phyloP scores from a whole-genome alignment of 2,797 vertebrate genomes.

The Sebastes cheni region DNA sequence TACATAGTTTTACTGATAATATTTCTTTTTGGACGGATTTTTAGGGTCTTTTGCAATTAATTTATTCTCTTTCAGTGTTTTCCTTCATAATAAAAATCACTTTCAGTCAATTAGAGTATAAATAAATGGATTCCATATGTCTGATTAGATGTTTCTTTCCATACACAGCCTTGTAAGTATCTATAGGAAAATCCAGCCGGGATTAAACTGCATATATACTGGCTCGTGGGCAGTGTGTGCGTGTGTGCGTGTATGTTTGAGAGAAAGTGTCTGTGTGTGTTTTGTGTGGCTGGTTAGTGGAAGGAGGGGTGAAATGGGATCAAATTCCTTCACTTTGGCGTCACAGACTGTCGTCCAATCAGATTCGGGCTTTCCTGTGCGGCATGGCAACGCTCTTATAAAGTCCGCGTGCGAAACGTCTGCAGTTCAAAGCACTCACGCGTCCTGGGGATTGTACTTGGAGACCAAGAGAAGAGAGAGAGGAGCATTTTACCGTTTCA shows the following conservation, averaged over 20 bases:
- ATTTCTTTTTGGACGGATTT: neutral
- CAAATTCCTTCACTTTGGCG: conserved; percentile 69
- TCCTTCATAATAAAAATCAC: neutral
- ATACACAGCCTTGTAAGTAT: neutral
- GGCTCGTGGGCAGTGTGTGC: conserved; percentile 1
- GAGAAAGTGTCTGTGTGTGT: conserved; percentile 22
- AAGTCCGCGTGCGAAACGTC: conserved; percentile 48
- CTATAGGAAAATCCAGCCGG: conserved; percentile 2
- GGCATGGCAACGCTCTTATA: conserved; percentile 56
- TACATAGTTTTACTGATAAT: neutral
- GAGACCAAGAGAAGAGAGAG: conserved; percentile 55
- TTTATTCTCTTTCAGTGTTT: neutral
- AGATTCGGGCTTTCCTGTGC: conserved; percentile 52
- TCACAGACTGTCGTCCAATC: conserved; percentile 70
- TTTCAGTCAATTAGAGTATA: neutral
- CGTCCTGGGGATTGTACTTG: conserved; percentile 74
- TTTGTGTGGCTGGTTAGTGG: conserved; percentile 21
- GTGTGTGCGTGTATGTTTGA: conserved; percentile 16
- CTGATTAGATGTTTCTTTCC: neutral
- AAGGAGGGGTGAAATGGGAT: conserved; percentile 35
- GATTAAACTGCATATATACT: conserved; percentile 9
- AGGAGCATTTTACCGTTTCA: conserved; percentile 60
- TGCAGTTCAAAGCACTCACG: conserved; percentile 74
- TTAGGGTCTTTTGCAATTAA: neutral
- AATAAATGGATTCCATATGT: neutral